These are phyloP conservation scores for Adela reaumurella DNA, from an alignment of 2,888 invertebrate species.

Conservation along the genomic window DNA sequence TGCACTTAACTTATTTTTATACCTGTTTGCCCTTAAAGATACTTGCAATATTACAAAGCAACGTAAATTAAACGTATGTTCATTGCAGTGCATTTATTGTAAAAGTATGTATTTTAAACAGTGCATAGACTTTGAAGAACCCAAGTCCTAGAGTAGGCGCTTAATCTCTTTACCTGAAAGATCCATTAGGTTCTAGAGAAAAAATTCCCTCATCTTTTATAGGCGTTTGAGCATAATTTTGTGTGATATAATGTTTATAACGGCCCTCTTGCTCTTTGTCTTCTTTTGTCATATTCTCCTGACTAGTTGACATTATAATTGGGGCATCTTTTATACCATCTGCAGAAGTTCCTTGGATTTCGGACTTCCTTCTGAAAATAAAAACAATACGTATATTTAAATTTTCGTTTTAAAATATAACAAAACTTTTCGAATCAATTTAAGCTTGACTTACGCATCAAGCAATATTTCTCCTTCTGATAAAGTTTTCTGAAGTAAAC, in stretches of 20 bases:
- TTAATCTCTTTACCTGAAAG: conserved; percentile 34
- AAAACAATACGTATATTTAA: too few species aligned
- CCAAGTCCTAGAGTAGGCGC: too few species aligned
- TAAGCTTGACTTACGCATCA: conserved; percentile 48
- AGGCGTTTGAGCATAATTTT: conserved; percentile 55
- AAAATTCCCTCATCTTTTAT: conserved; percentile 59
- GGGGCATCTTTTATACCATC: conserved; percentile 48
- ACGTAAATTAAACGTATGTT: too few species aligned
- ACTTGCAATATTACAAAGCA: too few species aligned
- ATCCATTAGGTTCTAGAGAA: conserved; percentile 49
- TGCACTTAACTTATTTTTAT: too few species aligned
- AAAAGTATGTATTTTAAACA: too few species aligned
- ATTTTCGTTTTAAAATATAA: neutral
- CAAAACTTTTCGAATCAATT: neutral
- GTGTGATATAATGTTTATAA: conserved; percentile 37
- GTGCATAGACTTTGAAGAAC: too few species aligned
- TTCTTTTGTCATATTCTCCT: conserved; percentile 58
- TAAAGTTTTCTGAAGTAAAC: conserved; percentile 67
- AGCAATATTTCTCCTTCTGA: conserved; percentile 77
- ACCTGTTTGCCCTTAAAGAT: too few species aligned
- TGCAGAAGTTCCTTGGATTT: conserved; percentile 36
- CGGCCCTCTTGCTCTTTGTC: conserved; percentile 43
- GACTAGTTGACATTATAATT: conserved; percentile 57
- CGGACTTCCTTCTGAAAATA: conserved; percentile 42
- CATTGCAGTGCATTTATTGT: too few species aligned